phyloP scores from a whole-genome alignment of 64 coral and sea anemone species.

The Catalaphyllia jardinei region DNA sequence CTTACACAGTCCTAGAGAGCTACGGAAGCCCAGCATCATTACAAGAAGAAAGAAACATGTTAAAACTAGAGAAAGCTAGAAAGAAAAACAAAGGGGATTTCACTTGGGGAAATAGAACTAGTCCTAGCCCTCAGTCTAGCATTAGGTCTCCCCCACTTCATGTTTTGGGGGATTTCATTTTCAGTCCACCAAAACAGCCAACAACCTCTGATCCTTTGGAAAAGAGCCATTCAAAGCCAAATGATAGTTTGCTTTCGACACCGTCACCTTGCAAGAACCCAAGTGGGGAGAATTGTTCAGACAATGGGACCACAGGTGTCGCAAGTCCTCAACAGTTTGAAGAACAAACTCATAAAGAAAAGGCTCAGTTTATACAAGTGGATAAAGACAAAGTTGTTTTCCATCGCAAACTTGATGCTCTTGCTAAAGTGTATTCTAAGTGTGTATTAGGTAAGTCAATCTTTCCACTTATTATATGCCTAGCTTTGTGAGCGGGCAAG shows the following conservation, averaged over 20 bases:
- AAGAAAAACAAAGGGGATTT: conserved; percentile 63
- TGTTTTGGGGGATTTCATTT: conserved; percentile 78
- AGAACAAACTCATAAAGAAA: background rate
- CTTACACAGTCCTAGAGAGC: conserved; percentile 11
- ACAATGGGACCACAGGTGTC: background rate
- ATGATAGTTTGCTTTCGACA: background rate
- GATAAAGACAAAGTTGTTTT: conserved; percentile 56
- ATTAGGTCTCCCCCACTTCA: conserved; percentile 57
- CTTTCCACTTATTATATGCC: background rate
- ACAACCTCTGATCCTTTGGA: background rate
- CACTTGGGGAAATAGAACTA: conserved; percentile 64
- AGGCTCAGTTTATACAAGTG: conserved; percentile 37
- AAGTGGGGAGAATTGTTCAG: background rate
- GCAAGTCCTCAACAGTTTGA: background rate
- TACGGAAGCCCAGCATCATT: conserved; percentile 73
- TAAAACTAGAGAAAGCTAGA: conserved; percentile 78
- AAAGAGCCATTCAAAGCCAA: background rate
- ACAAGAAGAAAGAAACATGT: conserved; percentile 75
- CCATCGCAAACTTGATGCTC: conserved; percentile 52
- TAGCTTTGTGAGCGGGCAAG: too few species aligned
- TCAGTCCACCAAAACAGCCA: conserved; percentile 39
- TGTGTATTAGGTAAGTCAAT: conserved; percentile 38
- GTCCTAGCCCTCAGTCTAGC: conserved; percentile 52
- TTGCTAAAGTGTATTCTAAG: conserved; percentile 66
- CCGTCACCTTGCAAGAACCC: background rate